A percentile compares a stretch with the other conserved stretches of the same genome.
Evolutionary conservation across 2,888 invertebrate genomes (phyloP).

Genomic region (Chymomyza amoena): DNA sequence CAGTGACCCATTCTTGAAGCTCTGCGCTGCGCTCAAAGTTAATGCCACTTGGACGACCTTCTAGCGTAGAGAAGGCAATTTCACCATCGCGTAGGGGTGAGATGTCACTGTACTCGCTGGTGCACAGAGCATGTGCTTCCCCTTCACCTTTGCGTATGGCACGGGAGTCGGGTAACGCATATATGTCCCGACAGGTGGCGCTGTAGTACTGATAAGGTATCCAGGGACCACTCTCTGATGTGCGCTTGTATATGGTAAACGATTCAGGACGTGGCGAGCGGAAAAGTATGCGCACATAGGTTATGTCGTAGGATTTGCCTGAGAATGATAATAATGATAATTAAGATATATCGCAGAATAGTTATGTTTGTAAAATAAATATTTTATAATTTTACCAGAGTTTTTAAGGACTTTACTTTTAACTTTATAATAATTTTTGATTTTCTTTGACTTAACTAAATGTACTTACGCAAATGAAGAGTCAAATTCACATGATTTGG

Average conservation of each 20-base stretch:
- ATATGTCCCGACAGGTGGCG: conserved; percentile 95
- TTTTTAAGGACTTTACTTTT: too few relatives aligned
- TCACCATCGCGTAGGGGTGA: conserved; percentile 96
- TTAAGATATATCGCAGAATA: too few relatives aligned
- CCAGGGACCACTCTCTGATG: conserved; percentile 88
- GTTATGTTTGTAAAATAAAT: too few relatives aligned
- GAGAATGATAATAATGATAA: conserved; percentile 59
- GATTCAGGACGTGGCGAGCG: conserved; percentile 98
- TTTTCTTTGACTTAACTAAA: too few relatives aligned
- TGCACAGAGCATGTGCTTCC: conserved; percentile 96
- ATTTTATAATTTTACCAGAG: too few relatives aligned
- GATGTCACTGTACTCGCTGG: conserved; percentile 98
- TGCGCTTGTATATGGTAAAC: conserved; percentile 95
- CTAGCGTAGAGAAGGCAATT: conserved; percentile 96
- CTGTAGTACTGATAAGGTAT: conserved; percentile 95
- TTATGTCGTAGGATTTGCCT: conserved; percentile 98
- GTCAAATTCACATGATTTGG: conserved; percentile 96
- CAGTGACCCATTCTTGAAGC: conserved; percentile 98
- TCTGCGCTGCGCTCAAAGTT: conserved; percentile 93
- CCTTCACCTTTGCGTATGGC: conserved; percentile 86
- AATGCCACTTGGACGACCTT: conserved; percentile 95
- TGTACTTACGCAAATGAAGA: conserved; percentile 86
- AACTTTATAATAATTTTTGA: too few relatives aligned
- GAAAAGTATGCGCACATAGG: conserved; percentile 95
- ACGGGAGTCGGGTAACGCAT: conserved; percentile 88